Conservation (phyloP, 2,797 vertebrate genomes). For the Lophius americanus region DNA sequence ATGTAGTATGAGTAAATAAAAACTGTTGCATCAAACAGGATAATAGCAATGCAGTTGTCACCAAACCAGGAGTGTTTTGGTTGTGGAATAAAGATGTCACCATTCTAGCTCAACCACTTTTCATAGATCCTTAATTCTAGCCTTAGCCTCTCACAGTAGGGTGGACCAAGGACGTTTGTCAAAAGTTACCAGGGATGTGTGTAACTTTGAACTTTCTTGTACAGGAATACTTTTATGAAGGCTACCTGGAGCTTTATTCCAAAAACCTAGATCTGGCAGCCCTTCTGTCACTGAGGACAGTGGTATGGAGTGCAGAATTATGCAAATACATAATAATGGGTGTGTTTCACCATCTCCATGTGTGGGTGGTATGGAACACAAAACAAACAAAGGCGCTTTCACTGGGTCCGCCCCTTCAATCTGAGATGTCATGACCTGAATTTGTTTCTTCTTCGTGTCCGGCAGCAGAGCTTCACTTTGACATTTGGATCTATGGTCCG, state of each 20-base stretch:
- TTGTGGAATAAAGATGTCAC: constrained; percentile 42
- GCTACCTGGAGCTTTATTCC: neutral
- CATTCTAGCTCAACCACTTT: constrained; percentile 45
- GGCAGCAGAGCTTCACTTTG: constrained; percentile 16
- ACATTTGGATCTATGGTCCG: constrained; percentile 9
- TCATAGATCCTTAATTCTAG: constrained; percentile 34
- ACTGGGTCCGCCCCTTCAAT: constrained; percentile 29
- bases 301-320: constrained; percentile 11
- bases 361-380: constrained; percentile 44
- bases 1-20: constrained; percentile 3
- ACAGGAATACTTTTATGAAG: constrained; percentile 25
- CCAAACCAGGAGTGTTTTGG: constrained; percentile 50
- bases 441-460: constrained; percentile 6
- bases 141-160: constrained; percentile 28
- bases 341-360: constrained; percentile 26
- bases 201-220: neutral
- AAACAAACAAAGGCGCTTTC: constrained; percentile 56
- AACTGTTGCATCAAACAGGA: constrained; percentile 25
- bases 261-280: neutral
- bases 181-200: constrained; percentile 19
- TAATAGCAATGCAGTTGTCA: constrained; percentile 43
- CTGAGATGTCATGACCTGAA: constrained; percentile 40
- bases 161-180: constrained; percentile 8
- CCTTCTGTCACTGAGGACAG: neutral
- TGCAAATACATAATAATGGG: constrained; percentile 34